phyloP scores from a whole-genome alignment of 2,797 vertebrate genomes.

The Sardinella longiceps region DNA sequence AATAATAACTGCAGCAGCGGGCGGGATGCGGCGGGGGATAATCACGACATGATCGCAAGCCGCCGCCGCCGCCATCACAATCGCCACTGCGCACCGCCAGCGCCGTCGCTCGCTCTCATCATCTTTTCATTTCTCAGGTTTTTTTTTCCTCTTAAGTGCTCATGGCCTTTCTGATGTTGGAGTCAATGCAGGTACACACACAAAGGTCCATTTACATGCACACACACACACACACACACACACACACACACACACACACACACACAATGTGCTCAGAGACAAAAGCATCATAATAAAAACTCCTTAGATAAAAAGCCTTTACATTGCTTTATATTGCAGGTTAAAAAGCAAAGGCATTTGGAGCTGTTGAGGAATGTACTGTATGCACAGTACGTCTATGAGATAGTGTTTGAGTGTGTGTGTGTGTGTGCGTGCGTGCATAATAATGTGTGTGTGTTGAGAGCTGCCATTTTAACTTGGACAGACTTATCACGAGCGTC shows the following conservation, averaged over 20 bases:
- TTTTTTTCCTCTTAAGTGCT: background rate
- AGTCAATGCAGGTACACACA: background rate
- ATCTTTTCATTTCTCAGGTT: background rate
- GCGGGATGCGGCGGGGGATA: slow-evolving; percentile 17
- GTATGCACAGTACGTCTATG: background rate
- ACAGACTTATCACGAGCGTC: slow-evolving; percentile 39
- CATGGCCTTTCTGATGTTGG: background rate
- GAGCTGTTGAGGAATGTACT: background rate
- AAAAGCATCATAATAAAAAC: background rate
- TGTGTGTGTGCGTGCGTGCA: slow-evolving; percentile 13
- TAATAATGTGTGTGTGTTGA: background rate
- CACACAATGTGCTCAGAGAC: background rate
- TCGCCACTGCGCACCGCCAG: background rate
- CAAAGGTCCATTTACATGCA: background rate
- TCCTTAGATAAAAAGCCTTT: background rate
- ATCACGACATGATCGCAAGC: slow-evolving; percentile 23
- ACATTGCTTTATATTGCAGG: background rate
- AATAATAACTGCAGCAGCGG: slow-evolving; percentile 9
- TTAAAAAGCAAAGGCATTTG: background rate
- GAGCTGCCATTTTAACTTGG: background rate
- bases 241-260: slow-evolving; percentile 18
- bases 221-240: slow-evolving; percentile 1
- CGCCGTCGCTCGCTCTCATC: background rate
- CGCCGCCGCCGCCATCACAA: slow-evolving; percentile 25
- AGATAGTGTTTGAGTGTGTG: background rate